Conservation (phyloP, 1,140 invertebrate genomes). For the Leptestheria dahalacensis region DNA sequence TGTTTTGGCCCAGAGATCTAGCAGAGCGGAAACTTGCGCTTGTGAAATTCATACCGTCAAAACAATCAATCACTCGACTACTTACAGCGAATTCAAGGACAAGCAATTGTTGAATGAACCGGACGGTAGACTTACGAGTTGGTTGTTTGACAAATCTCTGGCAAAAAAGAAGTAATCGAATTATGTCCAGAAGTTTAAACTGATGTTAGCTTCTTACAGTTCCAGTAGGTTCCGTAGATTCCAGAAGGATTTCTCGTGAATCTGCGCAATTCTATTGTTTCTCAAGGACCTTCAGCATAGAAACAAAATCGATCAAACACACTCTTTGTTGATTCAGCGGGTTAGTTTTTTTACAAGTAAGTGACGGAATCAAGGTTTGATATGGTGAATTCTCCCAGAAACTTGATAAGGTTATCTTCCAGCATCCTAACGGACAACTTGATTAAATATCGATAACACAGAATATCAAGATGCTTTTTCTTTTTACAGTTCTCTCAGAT, state of each 20-base stretch:
- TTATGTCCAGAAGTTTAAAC: too few relatives aligned
- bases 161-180: background rate
- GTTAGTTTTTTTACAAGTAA: conserved; percentile 14
- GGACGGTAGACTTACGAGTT: background rate
- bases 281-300: background rate
- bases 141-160: conserved; percentile 1
- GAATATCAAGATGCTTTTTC: too few relatives aligned
- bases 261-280: conserved; percentile 18
- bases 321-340: background rate
- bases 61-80: background rate
- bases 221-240: conserved; percentile 19
- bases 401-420: conserved; percentile 6
- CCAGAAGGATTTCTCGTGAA: conserved; percentile 19
- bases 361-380: conserved; percentile 1
- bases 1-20: conserved; percentile 7
- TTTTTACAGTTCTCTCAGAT: background rate
- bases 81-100: conserved; percentile 15
- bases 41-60: background rate
- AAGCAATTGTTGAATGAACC: conserved; percentile 9
- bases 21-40: background rate
- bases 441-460: too few relatives aligned
- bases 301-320: background rate
- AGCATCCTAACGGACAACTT: too few relatives aligned
- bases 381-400: conserved; percentile 7
- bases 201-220: too few relatives aligned